phyloP scores from a whole-genome alignment of 2,797 vertebrate genomes.

The Chiroxiphia lanceolata region DNA sequence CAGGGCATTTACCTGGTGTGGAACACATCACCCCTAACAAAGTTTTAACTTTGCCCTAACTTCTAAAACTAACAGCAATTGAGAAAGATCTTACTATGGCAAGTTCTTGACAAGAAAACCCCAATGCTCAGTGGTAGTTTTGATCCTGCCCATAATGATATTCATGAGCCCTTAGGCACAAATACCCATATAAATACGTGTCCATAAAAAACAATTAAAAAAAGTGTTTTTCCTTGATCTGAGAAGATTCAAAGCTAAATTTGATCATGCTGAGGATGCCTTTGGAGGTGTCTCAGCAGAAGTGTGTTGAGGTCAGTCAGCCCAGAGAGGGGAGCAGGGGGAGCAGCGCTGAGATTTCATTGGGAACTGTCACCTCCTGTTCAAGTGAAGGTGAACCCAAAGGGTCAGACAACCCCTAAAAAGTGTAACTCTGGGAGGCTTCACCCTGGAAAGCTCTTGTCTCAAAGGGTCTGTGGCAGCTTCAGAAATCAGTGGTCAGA shows the following conservation, averaged over 20 bases:
- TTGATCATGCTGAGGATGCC: neutral
- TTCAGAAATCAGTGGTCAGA: neutral
- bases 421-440: neutral
- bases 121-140: neutral
- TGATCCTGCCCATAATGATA: neutral
- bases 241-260: neutral
- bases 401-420: neutral
- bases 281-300: neutral
- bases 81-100: neutral
- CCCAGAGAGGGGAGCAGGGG: neutral
- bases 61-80: neutral
- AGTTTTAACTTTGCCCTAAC: neutral
- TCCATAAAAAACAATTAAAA: neutral
- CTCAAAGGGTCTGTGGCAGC: neutral
- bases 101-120: neutral
- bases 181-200: neutral
- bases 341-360: neutral
- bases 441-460: neutral
- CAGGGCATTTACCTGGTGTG: neutral
- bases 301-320: neutral
- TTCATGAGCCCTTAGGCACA: neutral
- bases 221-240: rapidly evolving
- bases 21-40: neutral
- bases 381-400: neutral
- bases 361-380: neutral